phyloP scores from a whole-genome alignment of 2,797 vertebrate genomes.

The Chelmon rostratus region DNA sequence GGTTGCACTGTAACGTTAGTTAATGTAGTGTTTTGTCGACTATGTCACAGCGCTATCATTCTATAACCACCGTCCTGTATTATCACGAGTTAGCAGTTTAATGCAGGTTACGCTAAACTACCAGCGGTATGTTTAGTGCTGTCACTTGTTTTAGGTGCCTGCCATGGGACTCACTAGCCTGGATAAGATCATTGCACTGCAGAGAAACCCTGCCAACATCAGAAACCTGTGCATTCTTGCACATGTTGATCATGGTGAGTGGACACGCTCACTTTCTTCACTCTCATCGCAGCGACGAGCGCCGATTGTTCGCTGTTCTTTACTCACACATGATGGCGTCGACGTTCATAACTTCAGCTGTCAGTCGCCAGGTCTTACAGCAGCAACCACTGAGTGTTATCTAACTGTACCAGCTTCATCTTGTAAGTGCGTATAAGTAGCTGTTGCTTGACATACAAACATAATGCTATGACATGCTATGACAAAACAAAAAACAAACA shows the following conservation, averaged over 20 bases:
- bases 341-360: neutral
- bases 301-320: neutral
- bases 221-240: slow-evolving; percentile 96
- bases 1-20: neutral
- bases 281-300: neutral
- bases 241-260: slow-evolving; percentile 96
- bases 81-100: accelerated
- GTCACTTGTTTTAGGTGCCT: neutral
- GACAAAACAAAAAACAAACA: too few species aligned
- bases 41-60: neutral
- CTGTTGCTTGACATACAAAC: neutral
- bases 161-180: slow-evolving; percentile 88
- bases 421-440: neutral
- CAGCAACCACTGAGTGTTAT: neutral
- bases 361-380: neutral
- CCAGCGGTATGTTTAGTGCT: too few species aligned
- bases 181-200: slow-evolving; percentile 89
- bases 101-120: too few species aligned
- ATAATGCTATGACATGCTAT: too few species aligned
- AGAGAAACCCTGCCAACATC: slow-evolving; percentile 90
- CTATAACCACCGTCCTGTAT: neutral
- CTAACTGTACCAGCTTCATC: neutral
- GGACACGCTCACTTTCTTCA: too few species aligned
- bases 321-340: too few species aligned
- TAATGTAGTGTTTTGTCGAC: neutral